phyloP scores from a whole-genome alignment of 2,888 invertebrate species.

The Kryphioiulus occultus region DNA sequence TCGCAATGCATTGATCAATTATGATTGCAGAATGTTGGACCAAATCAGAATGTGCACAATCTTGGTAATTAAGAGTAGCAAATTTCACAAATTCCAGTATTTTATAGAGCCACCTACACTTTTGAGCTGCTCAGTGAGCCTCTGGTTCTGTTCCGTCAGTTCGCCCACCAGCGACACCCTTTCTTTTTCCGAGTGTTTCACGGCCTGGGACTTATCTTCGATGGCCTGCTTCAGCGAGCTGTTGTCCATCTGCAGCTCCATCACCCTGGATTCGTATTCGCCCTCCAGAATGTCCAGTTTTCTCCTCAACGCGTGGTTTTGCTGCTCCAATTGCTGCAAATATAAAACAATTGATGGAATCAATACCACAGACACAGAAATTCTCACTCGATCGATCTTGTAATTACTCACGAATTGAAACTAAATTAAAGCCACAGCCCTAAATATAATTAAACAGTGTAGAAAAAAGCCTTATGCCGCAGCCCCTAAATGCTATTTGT shows the following conservation, averaged over 20 bases:
- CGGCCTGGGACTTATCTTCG: conserved; percentile 65
- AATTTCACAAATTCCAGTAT: too few species aligned
- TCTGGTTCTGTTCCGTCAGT: conserved; percentile 86
- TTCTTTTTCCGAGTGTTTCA: conserved; percentile 69
- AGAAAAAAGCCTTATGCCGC: too few species aligned
- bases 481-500: too few species aligned
- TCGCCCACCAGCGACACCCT: conserved; percentile 81
- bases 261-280: conserved; percentile 84
- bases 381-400: too few species aligned
- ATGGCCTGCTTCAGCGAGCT: conserved; percentile 79
- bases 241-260: conserved; percentile 89
- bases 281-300: conserved; percentile 84
- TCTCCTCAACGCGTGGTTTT: conserved; percentile 85
- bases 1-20: too few species aligned
- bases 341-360: not conserved
- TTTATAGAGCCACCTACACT: conserved; percentile 67
- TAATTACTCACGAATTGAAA: not conserved
- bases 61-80: too few species aligned
- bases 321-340: conserved; percentile 88
- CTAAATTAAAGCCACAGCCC: not conserved
- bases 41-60: too few species aligned
- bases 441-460: not conserved
- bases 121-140: conserved; percentile 84
- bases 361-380: not conserved
- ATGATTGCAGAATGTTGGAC: too few species aligned